phyloP scores from a whole-genome alignment of 2,797 vertebrate genomes.

The Macropus fuliginosus region DNA sequence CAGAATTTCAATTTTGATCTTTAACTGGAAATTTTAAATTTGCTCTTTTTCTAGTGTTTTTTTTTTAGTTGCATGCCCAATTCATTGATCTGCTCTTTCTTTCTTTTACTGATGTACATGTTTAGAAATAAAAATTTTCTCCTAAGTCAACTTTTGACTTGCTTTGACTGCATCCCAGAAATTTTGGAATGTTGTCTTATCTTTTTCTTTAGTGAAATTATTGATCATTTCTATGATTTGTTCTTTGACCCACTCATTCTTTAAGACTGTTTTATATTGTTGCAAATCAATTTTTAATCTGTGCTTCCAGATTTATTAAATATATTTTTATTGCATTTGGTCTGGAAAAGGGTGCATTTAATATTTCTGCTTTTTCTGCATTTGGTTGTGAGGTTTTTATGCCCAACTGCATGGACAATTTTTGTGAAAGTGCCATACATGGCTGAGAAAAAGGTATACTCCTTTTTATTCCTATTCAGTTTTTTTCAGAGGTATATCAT shows the following conservation, averaged over 20 bases:
- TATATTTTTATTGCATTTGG: not conserved
- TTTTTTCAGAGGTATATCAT: no score
- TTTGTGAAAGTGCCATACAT: not conserved
- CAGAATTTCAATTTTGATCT: not conserved
- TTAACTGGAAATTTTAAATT: not conserved
- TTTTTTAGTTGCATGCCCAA: not conserved
- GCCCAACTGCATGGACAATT: not conserved
- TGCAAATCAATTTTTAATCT: not conserved
- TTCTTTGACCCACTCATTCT: not conserved
- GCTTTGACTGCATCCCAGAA: not conserved
- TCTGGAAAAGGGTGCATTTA: not conserved
- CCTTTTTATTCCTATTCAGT: no score
- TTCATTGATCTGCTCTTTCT: not conserved
- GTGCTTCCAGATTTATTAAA: not conserved
- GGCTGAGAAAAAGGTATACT: no score
- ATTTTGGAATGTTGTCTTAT: not conserved
- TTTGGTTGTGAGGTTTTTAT: no score
- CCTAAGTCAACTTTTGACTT: not conserved
- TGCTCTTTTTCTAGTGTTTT: not conserved
- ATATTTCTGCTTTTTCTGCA: no score
- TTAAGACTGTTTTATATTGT: not conserved
- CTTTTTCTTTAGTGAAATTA: not conserved
- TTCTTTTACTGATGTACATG: not conserved
- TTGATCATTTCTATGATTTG: not conserved
- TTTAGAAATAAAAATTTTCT: not conserved